phyloP scores from a whole-genome alignment of 2,113 vertebrate species.

The Tyrannus savana region DNA sequence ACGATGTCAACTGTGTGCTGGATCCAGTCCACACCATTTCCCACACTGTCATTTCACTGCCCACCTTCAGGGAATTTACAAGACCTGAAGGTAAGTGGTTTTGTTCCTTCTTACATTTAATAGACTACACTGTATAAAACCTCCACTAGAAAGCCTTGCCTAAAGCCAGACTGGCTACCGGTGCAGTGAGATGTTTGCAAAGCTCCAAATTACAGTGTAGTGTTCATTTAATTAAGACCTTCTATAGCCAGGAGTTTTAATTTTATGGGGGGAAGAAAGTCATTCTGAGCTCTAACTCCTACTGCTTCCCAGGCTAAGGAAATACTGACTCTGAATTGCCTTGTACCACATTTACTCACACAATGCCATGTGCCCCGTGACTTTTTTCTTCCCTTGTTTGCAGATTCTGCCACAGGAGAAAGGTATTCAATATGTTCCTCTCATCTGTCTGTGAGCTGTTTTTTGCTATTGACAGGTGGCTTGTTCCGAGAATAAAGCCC shows the following conservation, averaged over 20 bases:
- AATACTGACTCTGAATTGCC: background rate
- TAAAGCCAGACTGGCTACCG: background rate
- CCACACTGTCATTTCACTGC: constrained; percentile 92
- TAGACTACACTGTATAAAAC: background rate
- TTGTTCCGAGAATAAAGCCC: background rate
- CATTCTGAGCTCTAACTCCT: background rate
- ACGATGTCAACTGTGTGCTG: constrained; percentile 81
- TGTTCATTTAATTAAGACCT: constrained; percentile 28
- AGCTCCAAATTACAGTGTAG: constrained; percentile 18
- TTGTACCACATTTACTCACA: background rate
- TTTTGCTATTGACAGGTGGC: background rate
- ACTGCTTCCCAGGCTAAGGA: background rate
- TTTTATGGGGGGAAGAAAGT: background rate
- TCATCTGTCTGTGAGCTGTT: background rate
- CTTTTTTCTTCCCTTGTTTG: background rate
- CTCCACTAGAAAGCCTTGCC: background rate
- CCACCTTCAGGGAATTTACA: constrained; percentile 91
- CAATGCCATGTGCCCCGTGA: background rate
- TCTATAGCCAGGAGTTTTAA: background rate
- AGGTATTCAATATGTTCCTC: background rate
- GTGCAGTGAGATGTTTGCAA: constrained; percentile 30
- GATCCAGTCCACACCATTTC: constrained; percentile 90
- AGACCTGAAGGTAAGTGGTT: constrained; percentile 86
- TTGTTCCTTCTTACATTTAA: constrained; percentile 6
- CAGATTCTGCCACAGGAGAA: background rate